A percentile compares a stretch with the other conserved stretches of the same genome.
Conservation (phyloP, 2,888 invertebrate species). For the Mermis nigrescens region DNA sequence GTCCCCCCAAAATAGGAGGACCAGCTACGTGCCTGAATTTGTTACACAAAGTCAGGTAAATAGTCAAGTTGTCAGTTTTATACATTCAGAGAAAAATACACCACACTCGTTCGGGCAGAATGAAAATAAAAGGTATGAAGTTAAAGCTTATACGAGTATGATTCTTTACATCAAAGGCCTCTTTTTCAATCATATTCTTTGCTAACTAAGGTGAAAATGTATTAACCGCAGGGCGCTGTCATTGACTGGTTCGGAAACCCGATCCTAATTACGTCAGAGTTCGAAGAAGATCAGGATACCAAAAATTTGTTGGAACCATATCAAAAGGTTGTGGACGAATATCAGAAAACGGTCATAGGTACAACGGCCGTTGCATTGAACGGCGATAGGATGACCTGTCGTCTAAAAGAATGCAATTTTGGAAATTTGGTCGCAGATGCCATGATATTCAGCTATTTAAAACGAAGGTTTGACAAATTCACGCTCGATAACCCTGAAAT, state of each 20-base stretch:
- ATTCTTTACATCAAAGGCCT: no score
- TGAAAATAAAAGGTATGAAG: no score
- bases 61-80: no score
- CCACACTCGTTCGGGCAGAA: no score
- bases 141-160: no score
- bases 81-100: no score
- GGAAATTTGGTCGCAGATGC: constrained; percentile 10
- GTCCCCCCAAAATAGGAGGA: no score
- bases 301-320: background rate
- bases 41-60: no score
- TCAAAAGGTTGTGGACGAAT: background rate
- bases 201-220: no score
- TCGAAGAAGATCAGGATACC: constrained; percentile 3
- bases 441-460: background rate
- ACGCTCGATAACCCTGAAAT: background rate
- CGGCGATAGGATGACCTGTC: background rate
- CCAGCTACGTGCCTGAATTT: no score
- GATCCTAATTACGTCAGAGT: constrained; percentile 39
- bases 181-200: no score
- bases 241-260: constrained; percentile 52
- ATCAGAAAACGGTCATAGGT: background rate
- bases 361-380: constrained; percentile 2
- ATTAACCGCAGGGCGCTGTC: background rate
- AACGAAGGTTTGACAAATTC: background rate
- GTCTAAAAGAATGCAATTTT: constrained; percentile 8